Evolutionary conservation across 2,113 vertebrate species (phyloP).

Genomic region (Scomber japonicus): DNA sequence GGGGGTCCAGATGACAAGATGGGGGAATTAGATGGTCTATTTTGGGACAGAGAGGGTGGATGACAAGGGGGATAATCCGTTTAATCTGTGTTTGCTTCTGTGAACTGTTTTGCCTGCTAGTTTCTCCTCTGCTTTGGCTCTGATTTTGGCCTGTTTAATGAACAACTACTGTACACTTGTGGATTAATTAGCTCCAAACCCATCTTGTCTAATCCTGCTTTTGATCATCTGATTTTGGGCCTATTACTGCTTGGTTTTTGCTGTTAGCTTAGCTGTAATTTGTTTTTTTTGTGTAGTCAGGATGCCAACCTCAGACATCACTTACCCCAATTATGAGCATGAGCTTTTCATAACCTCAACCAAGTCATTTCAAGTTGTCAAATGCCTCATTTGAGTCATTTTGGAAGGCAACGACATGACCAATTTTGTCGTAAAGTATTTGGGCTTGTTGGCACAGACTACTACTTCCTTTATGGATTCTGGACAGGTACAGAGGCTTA

Average conservation of each 20-base stretch:
- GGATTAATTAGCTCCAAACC: background rate
- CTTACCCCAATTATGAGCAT: conserved; percentile 7
- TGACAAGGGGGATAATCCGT: conserved; percentile 55
- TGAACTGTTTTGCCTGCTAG: conserved; percentile 16
- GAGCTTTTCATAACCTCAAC: background rate
- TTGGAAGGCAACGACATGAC: background rate
- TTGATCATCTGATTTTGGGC: conserved; percentile 10
- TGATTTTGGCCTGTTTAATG: conserved; percentile 18
- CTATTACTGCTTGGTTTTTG: conserved; percentile 1
- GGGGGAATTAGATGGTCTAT: conserved; percentile 54
- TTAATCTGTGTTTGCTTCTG: conserved; percentile 65
- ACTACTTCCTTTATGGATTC: background rate
- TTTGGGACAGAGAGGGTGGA: conserved; percentile 37
- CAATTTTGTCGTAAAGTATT: conserved; percentile 1
- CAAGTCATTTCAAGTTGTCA: conserved; percentile 1
- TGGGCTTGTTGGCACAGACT: background rate
- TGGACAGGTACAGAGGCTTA: too few relatives aligned
- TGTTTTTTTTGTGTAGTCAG: conserved; percentile 1
- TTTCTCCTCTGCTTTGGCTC: background rate
- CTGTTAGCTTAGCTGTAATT: background rate
- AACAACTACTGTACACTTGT: background rate
- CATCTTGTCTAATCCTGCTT: background rate
- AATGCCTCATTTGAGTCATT: background rate
- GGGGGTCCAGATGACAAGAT: conserved; percentile 69
- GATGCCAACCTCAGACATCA: conserved; percentile 28